These are phyloP conservation scores for Laothoe populi DNA, from an alignment of 2,888 invertebrate species.

Conservation along the genomic window DNA sequence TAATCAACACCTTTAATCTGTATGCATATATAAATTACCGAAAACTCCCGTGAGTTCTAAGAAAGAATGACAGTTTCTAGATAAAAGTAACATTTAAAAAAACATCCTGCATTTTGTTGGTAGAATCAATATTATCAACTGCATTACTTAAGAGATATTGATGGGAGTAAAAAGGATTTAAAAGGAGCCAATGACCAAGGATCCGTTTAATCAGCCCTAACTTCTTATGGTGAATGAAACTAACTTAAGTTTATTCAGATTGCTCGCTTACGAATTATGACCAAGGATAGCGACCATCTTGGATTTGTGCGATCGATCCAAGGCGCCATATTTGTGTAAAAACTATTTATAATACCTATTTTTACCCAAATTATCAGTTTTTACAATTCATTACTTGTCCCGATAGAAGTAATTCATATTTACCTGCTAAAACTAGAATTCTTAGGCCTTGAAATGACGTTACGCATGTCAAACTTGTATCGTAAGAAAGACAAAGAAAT, in stretches of 20 bases:
- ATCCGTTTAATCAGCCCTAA: constrained; percentile 32
- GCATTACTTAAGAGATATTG: too few relatives aligned
- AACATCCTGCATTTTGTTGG: too few relatives aligned
- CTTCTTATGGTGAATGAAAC: constrained; percentile 45
- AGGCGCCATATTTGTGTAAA: constrained; percentile 23
- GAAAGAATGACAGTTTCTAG: too few relatives aligned
- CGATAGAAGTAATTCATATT: constrained; percentile 7
- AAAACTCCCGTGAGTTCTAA: too few relatives aligned
- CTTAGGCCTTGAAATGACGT: constrained; percentile 65
- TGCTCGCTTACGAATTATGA: constrained; percentile 48
- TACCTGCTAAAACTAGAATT: constrained; percentile 44
- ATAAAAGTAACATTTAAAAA: too few relatives aligned
- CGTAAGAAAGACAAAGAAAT: constrained; percentile 73
- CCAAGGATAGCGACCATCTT: constrained; percentile 70
- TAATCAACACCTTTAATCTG: too few relatives aligned
- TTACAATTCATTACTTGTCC: neutral
- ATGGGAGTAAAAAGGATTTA: neutral
- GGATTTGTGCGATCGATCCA: constrained; percentile 69
- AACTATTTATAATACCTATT: neutral
- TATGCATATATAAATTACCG: too few relatives aligned
- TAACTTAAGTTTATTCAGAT: constrained; percentile 53
- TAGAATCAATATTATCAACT: too few relatives aligned
- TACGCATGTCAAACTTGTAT: constrained; percentile 75
- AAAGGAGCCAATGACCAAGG: constrained; percentile 2
- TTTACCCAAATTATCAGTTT: neutral